Conservation (phyloP, 2,888 invertebrate species). For the Alloscopus bannaensis region DNA sequence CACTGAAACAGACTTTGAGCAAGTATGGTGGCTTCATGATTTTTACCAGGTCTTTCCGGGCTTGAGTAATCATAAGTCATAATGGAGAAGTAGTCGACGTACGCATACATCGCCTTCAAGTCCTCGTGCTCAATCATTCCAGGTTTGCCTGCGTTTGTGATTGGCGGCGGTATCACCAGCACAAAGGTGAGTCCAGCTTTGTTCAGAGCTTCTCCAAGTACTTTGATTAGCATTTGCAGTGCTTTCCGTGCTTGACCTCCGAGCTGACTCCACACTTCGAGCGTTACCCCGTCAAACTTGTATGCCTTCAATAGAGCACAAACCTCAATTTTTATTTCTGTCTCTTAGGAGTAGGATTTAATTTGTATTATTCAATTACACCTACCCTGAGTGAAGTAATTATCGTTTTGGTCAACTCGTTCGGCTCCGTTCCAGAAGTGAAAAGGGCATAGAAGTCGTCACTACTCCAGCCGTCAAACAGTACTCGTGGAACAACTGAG, state of each 20-base stretch:
- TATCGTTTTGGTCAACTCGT: slow-evolving; percentile 82
- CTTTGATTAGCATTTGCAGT: slow-evolving; percentile 78
- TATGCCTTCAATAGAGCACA: slow-evolving; percentile 78
- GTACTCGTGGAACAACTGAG: slow-evolving; percentile 91
- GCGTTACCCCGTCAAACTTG: slow-evolving; percentile 91
- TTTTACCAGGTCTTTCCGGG: slow-evolving; percentile 85
- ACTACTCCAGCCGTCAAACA: slow-evolving; percentile 91
- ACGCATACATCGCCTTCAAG: slow-evolving; percentile 85
- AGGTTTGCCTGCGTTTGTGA: slow-evolving; percentile 70
- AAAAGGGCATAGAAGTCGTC: slow-evolving; percentile 86
- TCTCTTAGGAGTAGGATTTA: not conserved
- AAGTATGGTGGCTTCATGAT: too few relatives aligned
- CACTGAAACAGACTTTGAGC: too few relatives aligned
- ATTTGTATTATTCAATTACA: not conserved
- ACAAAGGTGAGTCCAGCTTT: slow-evolving; percentile 79
- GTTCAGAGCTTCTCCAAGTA: slow-evolving; percentile 79
- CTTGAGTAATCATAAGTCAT: slow-evolving; percentile 97
- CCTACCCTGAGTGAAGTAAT: slow-evolving; percentile 79
- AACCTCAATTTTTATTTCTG: not conserved
- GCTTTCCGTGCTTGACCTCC: slow-evolving; percentile 80
- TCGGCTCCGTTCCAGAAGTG: slow-evolving; percentile 81
- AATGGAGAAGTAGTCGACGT: slow-evolving; percentile 91
- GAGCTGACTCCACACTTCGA: slow-evolving; percentile 94
- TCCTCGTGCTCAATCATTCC: slow-evolving; percentile 85
- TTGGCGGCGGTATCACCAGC: slow-evolving; percentile 87